Base-by-base conservation (phyloP, 1,140 invertebrate species). In the Aphis gossypii region DNA sequence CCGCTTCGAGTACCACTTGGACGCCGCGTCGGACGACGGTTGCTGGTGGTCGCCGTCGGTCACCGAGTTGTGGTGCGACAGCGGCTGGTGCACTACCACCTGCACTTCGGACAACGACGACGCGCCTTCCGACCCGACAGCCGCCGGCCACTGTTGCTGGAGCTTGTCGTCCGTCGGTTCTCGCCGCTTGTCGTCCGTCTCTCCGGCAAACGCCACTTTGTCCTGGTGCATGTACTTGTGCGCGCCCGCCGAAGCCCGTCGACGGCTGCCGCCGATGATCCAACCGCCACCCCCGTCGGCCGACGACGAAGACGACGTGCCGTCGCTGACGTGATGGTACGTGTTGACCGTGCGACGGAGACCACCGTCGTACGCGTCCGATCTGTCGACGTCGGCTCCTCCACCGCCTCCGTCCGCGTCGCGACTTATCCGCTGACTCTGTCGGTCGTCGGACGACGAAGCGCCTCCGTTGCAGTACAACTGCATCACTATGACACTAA, bases 1-100 rank as follows among this genome's bases (percentile, higher is more conserved):
- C 38, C 89, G 89, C 44, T 90, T 90, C 38, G 89, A 68, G 54
- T 90, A 90, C 89, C 89, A 90, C 38, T 90, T 68, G 25, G 89
- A 90, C 38, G 54, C 23, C 9, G 18, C 54, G 54, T 60, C 89
- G 9, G 54, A 68, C 54, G 89, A 68, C 20, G 48, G 87, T 38
- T 88, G 87, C 89, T 68, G 89, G 0, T 90, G 54, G 5, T 90
- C 41, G 35, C 60, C 35, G 54, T 90, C 38, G 35, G 14, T 44
- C 44, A 46, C 84, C 44, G 51, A 51, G 38, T 44, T 68, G 2
- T 7, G 89, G 25, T 54, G 87, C 14, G 54, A 51, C 25, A 38
- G 54, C 21, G 54, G 30, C 54, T 60, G 89, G 54, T 90, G 89
- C 11, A 68, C 89, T 25, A 90, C 89, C 56, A 90, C 89, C 23